phyloP scores from a whole-genome alignment of 2,888 invertebrate genomes.

The Dynastes grantii region DNA sequence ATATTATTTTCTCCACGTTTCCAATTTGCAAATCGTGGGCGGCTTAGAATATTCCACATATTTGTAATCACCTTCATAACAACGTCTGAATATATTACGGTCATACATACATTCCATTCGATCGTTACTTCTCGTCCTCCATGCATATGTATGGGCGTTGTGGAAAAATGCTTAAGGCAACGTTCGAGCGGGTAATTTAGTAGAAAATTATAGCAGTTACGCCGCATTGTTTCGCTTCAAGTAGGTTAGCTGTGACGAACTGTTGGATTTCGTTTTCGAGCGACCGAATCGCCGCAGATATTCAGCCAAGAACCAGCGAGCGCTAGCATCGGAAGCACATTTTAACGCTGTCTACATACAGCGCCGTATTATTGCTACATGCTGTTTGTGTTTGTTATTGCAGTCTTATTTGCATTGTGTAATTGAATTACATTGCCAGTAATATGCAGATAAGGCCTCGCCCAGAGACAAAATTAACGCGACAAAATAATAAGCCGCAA shows the following conservation, averaged over 20 bases:
- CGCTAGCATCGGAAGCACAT: slow-evolving; percentile 50
- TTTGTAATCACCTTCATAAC: slow-evolving; percentile 18
- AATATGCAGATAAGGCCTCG: slow-evolving; percentile 35
- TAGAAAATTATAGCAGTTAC: slow-evolving; percentile 57
- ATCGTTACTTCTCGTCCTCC: slow-evolving; percentile 28
- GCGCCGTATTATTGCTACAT: slow-evolving; percentile 29
- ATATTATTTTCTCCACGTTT: background rate
- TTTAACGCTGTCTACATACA: slow-evolving; percentile 51
- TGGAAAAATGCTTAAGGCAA: slow-evolving; percentile 49
- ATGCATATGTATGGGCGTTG: slow-evolving; percentile 36
- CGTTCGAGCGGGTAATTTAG: slow-evolving; percentile 55
- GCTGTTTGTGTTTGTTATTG: slow-evolving; percentile 39
- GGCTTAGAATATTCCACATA: slow-evolving; percentile 25
- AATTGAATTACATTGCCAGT: slow-evolving; percentile 49
- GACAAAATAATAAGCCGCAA: slow-evolving; percentile 43
- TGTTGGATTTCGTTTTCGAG: slow-evolving; percentile 55
- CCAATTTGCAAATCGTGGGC: slow-evolving; percentile 12
- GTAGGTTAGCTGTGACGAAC: slow-evolving; percentile 56
- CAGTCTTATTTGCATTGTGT: slow-evolving; percentile 51
- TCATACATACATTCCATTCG: slow-evolving; percentile 14
- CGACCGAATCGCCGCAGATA: slow-evolving; percentile 54
- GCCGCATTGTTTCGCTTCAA: slow-evolving; percentile 57
- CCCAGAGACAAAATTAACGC: slow-evolving; percentile 34
- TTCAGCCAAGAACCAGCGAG: background rate
- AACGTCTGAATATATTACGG: slow-evolving; percentile 1